phyloP scores from a whole-genome alignment of 2,797 vertebrate species.

The Sebastes taczanowskii region DNA sequence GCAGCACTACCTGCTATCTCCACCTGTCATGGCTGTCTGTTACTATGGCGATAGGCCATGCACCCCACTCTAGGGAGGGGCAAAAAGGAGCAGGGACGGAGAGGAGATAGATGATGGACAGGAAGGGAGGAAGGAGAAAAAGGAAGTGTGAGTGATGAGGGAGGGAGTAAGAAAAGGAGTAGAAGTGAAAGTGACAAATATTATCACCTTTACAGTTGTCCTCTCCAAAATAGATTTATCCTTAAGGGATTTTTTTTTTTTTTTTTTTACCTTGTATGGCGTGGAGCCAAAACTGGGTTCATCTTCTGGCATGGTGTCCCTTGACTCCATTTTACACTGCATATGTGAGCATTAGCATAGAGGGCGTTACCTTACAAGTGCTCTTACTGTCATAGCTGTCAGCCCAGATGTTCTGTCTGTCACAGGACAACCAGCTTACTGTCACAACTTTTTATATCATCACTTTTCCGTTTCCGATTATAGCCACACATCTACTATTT shows the following conservation, averaged over 20 bases:
- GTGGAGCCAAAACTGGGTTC: not conserved
- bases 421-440: conserved; percentile 10
- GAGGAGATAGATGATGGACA: conserved; percentile 43
- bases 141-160: conserved; percentile 22
- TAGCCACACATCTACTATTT: not conserved
- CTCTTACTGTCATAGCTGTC: conserved; percentile 45
- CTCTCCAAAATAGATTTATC: not conserved
- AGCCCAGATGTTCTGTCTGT: conserved; percentile 16
- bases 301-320: conserved; percentile 28
- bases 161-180: not conserved
- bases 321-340: conserved; percentile 35
- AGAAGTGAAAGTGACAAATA: not conserved
- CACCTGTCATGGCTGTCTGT: conserved; percentile 86
- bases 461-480: conserved; percentile 5
- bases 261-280: not conserved
- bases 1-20: conserved; percentile 77
- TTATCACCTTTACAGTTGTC: not conserved
- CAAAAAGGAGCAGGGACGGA: conserved; percentile 6
- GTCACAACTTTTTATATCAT: conserved; percentile 36
- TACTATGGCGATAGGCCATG: conserved; percentile 83
- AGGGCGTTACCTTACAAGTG: conserved; percentile 36
- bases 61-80: conserved; percentile 52
- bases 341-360: conserved; percentile 42
- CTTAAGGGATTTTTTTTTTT: not conserved
- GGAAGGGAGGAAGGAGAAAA: conserved; percentile 12